A percentile compares a stretch with the other conserved stretches of the same genome.
Conservation (phyloP, 2,888 invertebrate species). For the Seladonia tumulorum region DNA sequence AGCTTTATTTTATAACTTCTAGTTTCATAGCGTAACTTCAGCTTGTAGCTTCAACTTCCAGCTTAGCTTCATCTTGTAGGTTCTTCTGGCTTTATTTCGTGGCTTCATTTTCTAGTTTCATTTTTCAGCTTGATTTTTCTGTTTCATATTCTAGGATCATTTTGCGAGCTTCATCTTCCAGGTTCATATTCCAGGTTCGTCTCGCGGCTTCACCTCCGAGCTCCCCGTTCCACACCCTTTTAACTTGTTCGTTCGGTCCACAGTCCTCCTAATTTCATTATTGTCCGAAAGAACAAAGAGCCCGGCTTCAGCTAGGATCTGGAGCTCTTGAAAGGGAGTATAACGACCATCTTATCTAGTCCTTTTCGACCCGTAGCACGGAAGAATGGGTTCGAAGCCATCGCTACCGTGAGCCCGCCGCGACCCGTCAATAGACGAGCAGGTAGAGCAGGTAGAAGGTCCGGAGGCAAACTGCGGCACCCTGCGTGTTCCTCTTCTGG, state of each 20-base stretch:
- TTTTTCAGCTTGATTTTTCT: no score
- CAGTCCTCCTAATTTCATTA: neutral
- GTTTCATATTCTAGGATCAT: neutral
- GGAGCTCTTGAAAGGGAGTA: neutral
- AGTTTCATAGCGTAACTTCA: no score
- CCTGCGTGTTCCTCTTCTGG: neutral
- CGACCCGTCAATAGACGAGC: constrained; percentile 59
- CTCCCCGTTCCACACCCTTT: neutral
- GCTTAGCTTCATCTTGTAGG: no score
- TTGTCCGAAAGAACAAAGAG: neutral
- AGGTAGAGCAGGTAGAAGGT: constrained; percentile 82
- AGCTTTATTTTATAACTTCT: no score
- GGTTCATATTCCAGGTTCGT: neutral
- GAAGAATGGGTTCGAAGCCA: constrained; percentile 27
- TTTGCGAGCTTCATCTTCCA: neutral
- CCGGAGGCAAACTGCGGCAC: constrained; percentile 27
- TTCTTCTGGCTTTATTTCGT: no score
- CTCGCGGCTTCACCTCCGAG: no score
- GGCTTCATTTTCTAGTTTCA: no score
- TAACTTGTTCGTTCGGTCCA: neutral
- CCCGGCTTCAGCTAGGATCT: neutral
- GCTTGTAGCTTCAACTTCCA: no score
- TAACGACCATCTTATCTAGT: constrained; percentile 8
- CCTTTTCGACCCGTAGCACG: neutral
- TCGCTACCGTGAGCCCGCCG: constrained; percentile 30